Conservation (phyloP, 2,113 vertebrate genomes). For the Procapra przewalskii region DNA sequence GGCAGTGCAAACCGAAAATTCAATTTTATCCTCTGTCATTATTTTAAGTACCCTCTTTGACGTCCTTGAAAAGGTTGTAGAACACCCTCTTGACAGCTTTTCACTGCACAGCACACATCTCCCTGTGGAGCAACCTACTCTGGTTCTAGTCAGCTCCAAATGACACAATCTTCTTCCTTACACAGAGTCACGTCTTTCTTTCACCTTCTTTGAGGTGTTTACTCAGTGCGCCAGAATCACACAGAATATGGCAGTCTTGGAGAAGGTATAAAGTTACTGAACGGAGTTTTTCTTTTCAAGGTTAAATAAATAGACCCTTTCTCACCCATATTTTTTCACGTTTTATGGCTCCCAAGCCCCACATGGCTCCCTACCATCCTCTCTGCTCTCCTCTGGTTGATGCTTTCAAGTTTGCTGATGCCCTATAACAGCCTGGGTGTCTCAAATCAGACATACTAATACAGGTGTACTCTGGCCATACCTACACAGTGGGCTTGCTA, state of each 20-base stretch:
- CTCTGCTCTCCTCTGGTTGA: background rate
- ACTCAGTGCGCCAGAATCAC: background rate
- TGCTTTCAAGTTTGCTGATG: background rate
- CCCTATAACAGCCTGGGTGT: background rate
- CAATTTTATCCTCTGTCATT: background rate
- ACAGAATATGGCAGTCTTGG: background rate
- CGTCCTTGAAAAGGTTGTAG: background rate
- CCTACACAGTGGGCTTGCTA: background rate
- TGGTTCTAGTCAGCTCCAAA: background rate
- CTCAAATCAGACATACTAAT: background rate
- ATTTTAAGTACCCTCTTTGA: background rate
- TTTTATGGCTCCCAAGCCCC: background rate
- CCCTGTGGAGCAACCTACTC: fast-evolving
- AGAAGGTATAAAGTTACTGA: background rate
- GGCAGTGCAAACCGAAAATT: background rate
- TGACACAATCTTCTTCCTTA: background rate
- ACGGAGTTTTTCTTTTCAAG: background rate
- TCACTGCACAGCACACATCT: background rate
- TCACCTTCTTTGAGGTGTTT: background rate
- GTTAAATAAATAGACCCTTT: background rate
- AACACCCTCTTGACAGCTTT: background rate
- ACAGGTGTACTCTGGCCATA: background rate
- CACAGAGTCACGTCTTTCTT: background rate
- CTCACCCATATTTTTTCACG: background rate
- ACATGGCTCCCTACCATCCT: too few relatives aligned